Evolutionary conservation across 2,113 vertebrate species (phyloP), one percentile per base, ranked within the genome.

Genomic region (Theropithecus gelada): DNA sequence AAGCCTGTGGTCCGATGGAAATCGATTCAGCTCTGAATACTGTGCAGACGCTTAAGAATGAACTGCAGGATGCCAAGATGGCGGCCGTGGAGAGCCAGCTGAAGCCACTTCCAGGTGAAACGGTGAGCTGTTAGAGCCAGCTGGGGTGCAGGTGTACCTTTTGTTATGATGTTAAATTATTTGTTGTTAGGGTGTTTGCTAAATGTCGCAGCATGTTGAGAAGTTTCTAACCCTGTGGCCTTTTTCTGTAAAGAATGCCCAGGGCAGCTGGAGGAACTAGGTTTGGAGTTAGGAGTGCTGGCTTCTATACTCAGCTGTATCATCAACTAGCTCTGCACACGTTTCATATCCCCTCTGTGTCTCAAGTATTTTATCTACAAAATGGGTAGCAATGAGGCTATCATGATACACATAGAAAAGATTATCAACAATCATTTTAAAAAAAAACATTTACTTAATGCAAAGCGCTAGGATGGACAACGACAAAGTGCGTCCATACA

Each of bases 1-100:
- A 99, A 98, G 99, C 99, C 3, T 99, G 99, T 96, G 99, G 99
- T 50, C 99, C 99, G 32, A 99, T 99, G 99, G 99, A 99, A 98
- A 99, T 99, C 0, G 99, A 99, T 97, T 99, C 99, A 1, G 99
- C 99, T 9, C 98, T 99, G 95, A 99, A 98, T 96, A 99, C 99
- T 0, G 99, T 99, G 11, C 99, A 99, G 98, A 99, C 99, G 0
- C 99, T 99, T 13, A 99, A 99, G 98, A 99, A 98, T 66, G 99
- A 99, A 96, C 99, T 99, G 76, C 99, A 99, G 95, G 99, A 99
- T 81, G 99, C 99, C 27, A 99, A 99, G 99, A 99, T 99, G 99
- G 99, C 99, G 0, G 99, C 99, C 3, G 97, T 99, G 22, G 99
- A 99, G 5, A 98, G 98, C 66, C 99, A 99, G 95, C 98, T 99